Conservation (phyloP, 1,140 invertebrate genomes). For the Latrodectus geometricus region DNA sequence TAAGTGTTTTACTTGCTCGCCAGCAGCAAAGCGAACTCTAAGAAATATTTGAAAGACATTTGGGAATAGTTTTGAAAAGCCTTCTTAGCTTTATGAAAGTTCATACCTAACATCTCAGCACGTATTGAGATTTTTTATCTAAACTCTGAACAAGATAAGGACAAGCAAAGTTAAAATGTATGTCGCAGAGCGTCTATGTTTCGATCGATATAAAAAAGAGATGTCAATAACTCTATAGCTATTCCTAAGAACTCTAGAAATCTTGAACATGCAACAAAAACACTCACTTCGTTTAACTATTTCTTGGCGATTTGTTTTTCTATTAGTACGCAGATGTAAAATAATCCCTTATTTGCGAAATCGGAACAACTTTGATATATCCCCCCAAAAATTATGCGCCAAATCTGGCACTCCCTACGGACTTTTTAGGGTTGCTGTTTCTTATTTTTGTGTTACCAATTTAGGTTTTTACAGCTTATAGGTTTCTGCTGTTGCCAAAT, state of each 20-base stretch:
- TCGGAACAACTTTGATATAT: too few relatives aligned
- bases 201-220: neutral
- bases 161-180: neutral
- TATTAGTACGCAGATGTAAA: too few relatives aligned
- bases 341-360: too few relatives aligned
- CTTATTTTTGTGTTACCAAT: too few relatives aligned
- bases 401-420: too few relatives aligned
- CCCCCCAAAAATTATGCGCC: too few relatives aligned
- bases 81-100: neutral
- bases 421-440: too few relatives aligned
- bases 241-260: neutral
- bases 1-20: neutral
- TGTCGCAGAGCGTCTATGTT: neutral
- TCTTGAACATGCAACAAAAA: too few relatives aligned
- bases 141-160: neutral
- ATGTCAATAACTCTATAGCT: neutral
- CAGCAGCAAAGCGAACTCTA: neutral
- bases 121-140: neutral
- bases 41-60: conserved; percentile 23
- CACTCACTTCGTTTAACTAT: too few relatives aligned
- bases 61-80: conserved; percentile 11
- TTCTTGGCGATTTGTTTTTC: too few relatives aligned
- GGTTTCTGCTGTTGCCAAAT: too few relatives aligned
- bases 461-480: too few relatives aligned
- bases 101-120: neutral